These are phyloP conservation scores for Hylia prasina DNA, from an alignment of 2,113 vertebrate species.

Conservation along the genomic window DNA sequence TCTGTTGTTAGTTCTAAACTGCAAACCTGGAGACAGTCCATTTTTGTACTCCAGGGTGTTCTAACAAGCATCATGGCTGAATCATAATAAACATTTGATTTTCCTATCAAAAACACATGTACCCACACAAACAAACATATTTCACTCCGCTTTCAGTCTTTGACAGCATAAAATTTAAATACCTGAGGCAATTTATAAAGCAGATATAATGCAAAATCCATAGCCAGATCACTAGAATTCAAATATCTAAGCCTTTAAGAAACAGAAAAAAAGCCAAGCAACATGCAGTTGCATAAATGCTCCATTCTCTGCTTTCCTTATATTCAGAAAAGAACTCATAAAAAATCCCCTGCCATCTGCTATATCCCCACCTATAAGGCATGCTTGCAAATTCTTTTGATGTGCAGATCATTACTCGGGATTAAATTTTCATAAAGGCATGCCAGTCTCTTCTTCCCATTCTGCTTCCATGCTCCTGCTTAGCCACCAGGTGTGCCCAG, in stretches of 20 bases:
- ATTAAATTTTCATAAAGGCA: background rate
- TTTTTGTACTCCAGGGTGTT: background rate
- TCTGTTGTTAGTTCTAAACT: background rate
- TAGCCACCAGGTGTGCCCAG: background rate
- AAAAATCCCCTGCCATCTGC: background rate
- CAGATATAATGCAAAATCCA: background rate
- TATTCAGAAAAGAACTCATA: background rate
- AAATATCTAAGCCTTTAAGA: background rate
- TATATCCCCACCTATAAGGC: background rate
- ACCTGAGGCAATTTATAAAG: background rate
- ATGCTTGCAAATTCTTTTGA: background rate
- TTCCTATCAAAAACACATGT: background rate
- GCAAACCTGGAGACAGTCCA: background rate
- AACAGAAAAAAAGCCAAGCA: background rate
- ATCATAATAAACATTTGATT: background rate
- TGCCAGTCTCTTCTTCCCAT: background rate
- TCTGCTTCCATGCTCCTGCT: background rate
- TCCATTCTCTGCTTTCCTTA: background rate
- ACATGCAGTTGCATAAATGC: background rate
- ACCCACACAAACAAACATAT: background rate
- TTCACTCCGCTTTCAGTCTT: background rate
- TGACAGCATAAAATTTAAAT: background rate
- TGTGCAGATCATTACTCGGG: background rate
- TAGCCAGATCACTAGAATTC: background rate
- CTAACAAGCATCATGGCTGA: background rate